Base-by-base conservation (phyloP, 2,113 vertebrate species). In the Ardeotis arabs region DNA sequence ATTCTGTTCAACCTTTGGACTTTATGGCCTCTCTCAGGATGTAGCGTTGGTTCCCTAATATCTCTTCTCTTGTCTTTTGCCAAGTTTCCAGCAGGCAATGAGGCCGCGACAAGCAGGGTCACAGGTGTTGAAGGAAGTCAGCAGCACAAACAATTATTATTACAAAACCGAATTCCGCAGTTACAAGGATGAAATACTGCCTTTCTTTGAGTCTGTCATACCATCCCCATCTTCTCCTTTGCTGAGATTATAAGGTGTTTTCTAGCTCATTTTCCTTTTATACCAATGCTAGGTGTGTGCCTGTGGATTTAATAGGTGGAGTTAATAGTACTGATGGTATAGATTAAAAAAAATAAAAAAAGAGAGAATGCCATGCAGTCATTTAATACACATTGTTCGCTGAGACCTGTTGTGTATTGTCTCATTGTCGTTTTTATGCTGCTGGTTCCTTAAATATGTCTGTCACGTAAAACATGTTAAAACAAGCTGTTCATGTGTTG, bases 1-100 rank as follows among this genome's bases (percentile, higher is more conserved):
- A 93, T 97, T 90, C 91, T 94, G 24, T 27, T 68, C 94, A 96
- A 96, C 96, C 95, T 97, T 97, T 97, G 84, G 93, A 96, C 96
- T 94, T 94, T 69, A 76, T 58, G 91, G 91, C 91, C 95, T 87
- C 93, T 89, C 93, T 95, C 96, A 95, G 96, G 95, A 96, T 91
- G 91, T 89, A 84, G 80, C 87, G 31, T 14, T 75, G 77, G 77
- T 91, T 94, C 96, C 95, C 93, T 95, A 94, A 95, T 95, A 93
- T 87, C 94, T 95, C 93, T 60, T 91, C 89, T 95, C 91, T 91
- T 84, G 93, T 94, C 93, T 82, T 72, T 49, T 94, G 95, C 95
- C 96, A 97, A 96, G 89, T 96, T 97, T 95, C 94, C 95, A 96
- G 94, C 87, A 96, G 93, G 95, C 94, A 79, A 2, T 3, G 74